Evolutionary conservation across 2,888 invertebrate species (phyloP).

Genomic region (Aethes cnicana): DNA sequence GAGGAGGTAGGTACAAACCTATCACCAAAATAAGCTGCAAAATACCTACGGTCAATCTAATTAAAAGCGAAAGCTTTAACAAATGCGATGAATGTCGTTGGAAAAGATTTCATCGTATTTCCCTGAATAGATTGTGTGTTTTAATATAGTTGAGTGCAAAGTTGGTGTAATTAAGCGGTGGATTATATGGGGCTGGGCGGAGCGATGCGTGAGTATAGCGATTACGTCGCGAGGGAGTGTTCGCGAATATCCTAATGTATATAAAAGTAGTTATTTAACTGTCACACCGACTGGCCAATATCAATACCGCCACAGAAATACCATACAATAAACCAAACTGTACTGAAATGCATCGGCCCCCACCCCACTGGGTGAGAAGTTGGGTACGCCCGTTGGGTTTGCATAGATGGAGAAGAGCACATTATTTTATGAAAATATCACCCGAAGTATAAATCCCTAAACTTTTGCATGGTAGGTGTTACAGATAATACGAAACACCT

Average conservation of each 20-base stretch:
- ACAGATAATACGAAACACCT: too few species aligned
- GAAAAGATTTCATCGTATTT: constrained; percentile 48
- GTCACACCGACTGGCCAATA: background rate
- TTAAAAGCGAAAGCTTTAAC: constrained; percentile 10
- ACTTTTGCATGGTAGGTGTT: too few species aligned
- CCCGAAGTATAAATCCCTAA: too few species aligned
- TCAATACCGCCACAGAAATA: too few species aligned
- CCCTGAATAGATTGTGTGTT: constrained; percentile 59
- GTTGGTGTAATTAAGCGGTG: constrained; percentile 53
- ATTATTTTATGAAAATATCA: too few species aligned
- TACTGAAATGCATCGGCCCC: too few species aligned
- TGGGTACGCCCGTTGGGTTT: too few species aligned
- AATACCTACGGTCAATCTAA: background rate
- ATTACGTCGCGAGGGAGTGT: constrained; percentile 52
- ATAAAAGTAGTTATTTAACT: constrained; percentile 13
- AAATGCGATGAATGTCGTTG: constrained; percentile 20
- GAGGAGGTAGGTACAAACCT: too few species aligned
- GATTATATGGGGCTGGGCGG: constrained; percentile 40
- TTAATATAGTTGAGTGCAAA: constrained; percentile 63
- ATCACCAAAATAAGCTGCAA: too few species aligned
- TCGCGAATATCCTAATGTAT: constrained; percentile 43
- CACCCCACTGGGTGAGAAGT: background rate
- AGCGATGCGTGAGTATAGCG: constrained; percentile 43
- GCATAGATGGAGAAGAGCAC: too few species aligned
- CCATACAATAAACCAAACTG: too few species aligned